Base-by-base conservation (phyloP, 2,888 invertebrate species). In the Gortyna flavago region DNA sequence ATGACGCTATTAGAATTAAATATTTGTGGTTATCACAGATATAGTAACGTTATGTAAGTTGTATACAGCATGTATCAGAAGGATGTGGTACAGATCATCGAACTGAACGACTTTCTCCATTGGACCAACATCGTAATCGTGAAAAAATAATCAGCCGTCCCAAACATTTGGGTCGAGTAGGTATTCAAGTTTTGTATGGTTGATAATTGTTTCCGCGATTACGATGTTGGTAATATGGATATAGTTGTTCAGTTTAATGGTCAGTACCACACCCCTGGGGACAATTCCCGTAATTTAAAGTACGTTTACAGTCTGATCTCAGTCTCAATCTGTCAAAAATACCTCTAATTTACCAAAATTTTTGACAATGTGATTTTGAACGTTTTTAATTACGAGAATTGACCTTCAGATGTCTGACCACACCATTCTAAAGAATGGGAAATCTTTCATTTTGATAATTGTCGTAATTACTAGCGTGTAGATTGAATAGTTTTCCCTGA, bases 21-120 rank as follows among this genome's bases (percentile, higher is more conserved):
- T 35, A 44, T 59, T 59, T 66, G 51, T 51, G 29, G 75, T 79
- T 81, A 75, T 81, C 81, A 66, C 41, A 29, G 16, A 18, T 79
- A 65, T 25, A 51, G n/a, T 51, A 51, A 38, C 32, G 48, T 51
- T 51, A 81, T 21, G 32, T n/a, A n/a, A 6, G 6, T 48, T 48
- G 38, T 57, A 38, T 44, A 48, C 25, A 68, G 32, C 6, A 9
- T 54, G 25, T 57, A n/a, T n/a, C n/a, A 62, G 35, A 62, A 32
- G 21, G 18, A 9, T 16, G 35, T 38, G n/a, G n/a, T 65, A 16
- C 8, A n/a, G n/a, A 38, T 1, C 65, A 65, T n/a, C 38, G n/a
- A 41, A n/a, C n/a, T 65, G 9, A 38, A 41, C n/a, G 16, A 38
- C n/a, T 9, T 65, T 38, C n/a, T 38, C 13, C 13, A 13, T 21